Evolutionary conservation across 2,888 invertebrate genomes (phyloP).

Genomic region (Scaptomyza tumidula): DNA sequence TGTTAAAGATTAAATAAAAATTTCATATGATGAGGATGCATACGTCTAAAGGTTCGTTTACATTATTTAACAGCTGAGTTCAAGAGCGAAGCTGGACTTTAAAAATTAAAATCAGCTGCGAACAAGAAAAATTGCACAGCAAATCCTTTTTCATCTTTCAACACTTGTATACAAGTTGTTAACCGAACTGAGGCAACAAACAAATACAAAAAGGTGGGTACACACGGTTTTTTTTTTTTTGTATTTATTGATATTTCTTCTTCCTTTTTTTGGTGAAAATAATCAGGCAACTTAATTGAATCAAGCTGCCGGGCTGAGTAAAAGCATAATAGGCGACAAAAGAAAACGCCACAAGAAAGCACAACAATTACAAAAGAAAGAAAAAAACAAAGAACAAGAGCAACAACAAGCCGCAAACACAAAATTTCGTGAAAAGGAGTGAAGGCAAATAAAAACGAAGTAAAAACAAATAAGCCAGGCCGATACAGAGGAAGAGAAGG

Average conservation of each 20-base stretch:
- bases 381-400: slow-evolving; percentile 10
- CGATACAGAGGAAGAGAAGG: neutral
- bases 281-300: slow-evolving; percentile 75
- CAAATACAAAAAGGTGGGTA: slow-evolving; percentile 3
- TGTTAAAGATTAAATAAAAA: too few relatives aligned
- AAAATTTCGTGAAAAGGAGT: slow-evolving; percentile 54
- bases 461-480: slow-evolving; percentile 67
- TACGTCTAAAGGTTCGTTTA: neutral
- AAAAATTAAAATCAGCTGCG: neutral
- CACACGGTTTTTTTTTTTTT: neutral
- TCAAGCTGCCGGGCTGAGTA: slow-evolving; percentile 48
- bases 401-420: slow-evolving; percentile 33
- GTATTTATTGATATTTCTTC: slow-evolving; percentile 9
- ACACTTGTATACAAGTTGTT: slow-evolving; percentile 46
- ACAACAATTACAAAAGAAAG: slow-evolving; percentile 10
- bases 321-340: slow-evolving; percentile 53
- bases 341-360: slow-evolving; percentile 42
- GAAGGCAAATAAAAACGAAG: slow-evolving; percentile 71
- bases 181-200: slow-evolving; percentile 15
- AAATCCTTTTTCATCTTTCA: neutral
- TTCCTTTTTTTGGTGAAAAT: slow-evolving; percentile 58
- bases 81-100: neutral
- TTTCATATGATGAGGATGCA: too few relatives aligned
- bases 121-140: slow-evolving; percentile 4
- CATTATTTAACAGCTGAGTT: neutral